These are phyloP conservation scores for Dasyprocta punctata DNA, from an alignment of 2,113 vertebrate species.

Conservation along the genomic window DNA sequence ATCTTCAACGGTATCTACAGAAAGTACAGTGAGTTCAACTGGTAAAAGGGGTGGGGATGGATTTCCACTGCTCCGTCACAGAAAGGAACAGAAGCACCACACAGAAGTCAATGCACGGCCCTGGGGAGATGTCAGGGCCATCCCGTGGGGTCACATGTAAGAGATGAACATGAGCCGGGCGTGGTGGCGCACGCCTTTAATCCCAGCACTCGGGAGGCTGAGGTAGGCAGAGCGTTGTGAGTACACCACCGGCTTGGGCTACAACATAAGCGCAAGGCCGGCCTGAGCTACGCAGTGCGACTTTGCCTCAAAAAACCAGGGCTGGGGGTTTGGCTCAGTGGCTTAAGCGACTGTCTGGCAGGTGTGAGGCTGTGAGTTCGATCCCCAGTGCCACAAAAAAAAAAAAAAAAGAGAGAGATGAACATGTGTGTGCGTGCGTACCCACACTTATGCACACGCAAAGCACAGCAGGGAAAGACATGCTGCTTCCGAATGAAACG, in stretches of 20 bases:
- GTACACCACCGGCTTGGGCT: too few species aligned
- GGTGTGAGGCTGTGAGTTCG: too few species aligned
- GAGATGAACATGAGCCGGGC: not conserved
- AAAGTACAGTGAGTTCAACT: not conserved
- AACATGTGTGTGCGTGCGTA: accelerated
- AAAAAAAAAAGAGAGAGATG: too few species aligned
- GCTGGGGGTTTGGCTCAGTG: too few species aligned
- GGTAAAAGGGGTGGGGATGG: not conserved
- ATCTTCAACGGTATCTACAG: not conserved
- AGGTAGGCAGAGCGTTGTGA: too few species aligned
- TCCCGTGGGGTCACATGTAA: not conserved
- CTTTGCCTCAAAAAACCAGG: too few species aligned
- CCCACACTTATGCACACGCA: not conserved
- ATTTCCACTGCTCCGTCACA: not conserved
- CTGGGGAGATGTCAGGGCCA: not conserved
- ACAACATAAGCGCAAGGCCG: too few species aligned
- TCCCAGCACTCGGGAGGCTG: too few species aligned
- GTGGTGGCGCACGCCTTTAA: too few species aligned
- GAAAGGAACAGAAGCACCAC: not conserved
- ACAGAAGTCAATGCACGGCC: not conserved
- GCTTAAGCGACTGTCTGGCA: too few species aligned
- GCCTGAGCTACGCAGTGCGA: too few species aligned
- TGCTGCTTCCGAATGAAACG: not conserved
- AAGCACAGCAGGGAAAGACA: not conserved
- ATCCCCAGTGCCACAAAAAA: too few species aligned